Conservation (phyloP, 2,113 vertebrate species). For the Rostratula benghalensis region DNA sequence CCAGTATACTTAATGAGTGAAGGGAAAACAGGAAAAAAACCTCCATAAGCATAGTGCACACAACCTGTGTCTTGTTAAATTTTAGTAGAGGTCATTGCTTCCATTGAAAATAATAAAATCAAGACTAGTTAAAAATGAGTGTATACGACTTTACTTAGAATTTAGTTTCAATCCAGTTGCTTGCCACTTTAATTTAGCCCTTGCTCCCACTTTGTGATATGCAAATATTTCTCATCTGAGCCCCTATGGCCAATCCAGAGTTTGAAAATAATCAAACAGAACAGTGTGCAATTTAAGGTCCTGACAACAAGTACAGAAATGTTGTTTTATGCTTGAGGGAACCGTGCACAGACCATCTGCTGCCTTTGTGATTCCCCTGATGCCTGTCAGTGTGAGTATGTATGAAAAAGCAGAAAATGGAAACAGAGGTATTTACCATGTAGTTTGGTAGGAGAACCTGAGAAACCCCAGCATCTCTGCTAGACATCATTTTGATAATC, state of each 20-base stretch:
- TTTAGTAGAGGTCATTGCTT: not conserved
- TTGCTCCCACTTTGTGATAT: conserved; percentile 18
- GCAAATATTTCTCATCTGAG: conserved; percentile 59
- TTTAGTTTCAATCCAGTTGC: conserved; percentile 50
- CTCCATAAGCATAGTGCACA: not conserved
- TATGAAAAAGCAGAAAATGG: not conserved
- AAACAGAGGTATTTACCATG: not conserved
- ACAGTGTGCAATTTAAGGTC: conserved; percentile 69
- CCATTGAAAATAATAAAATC: not conserved
- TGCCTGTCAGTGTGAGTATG: conserved; percentile 47
- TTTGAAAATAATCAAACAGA: conserved; percentile 73
- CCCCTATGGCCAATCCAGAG: conserved; percentile 27
- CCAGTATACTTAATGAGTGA: not conserved
- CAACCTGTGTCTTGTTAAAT: not conserved
- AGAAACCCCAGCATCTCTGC: not conserved
- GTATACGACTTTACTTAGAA: not conserved
- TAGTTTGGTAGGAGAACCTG: not conserved
- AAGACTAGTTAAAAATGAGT: not conserved
- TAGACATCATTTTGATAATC: not conserved
- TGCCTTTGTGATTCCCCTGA: conserved; percentile 56
- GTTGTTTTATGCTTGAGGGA: conserved; percentile 73
- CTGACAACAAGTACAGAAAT: conserved; percentile 63
- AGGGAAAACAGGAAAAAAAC: not conserved
- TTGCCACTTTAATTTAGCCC: conserved; percentile 54
- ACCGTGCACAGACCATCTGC: conserved; percentile 70